Evolutionary conservation across 2,113 vertebrate species (phyloP), one percentile per base, ranked within the genome.

Genomic region (Crotalus viridis): DNA sequence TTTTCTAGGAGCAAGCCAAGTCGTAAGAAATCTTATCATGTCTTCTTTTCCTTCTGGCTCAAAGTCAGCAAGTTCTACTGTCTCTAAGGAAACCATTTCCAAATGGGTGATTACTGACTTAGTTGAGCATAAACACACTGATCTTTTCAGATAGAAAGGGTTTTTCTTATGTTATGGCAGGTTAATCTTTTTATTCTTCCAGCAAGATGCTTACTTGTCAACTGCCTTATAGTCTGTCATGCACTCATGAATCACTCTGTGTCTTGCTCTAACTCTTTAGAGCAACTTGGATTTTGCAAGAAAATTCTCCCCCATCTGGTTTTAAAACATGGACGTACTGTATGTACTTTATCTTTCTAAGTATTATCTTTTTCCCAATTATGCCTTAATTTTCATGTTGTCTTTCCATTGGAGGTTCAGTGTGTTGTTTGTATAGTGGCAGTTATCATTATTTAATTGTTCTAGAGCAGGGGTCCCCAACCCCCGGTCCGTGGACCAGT

Each of bases 31-130:
- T 59, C 85, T 87, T 54, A 85, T 15, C 92, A 69, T 69, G 55
- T 59, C 48, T 87, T 85, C 46, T 69, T 12, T 93, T 86, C 46
- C 33, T 87, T 91, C 85, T 88, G 89, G 92, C 85, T 90, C 24
- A 57, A 85, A 89, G 46, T 93, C 74, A 89, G 69, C 88, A 93
- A 88, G 85, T 91, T 90, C 46, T 69, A 74, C 89, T 90, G 85
- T 93, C 69, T 91, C 93, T 91, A 93, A 93, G 90, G 69, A 91
- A 93, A 93, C 93, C 87, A 85, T 89, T 89, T 91, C 93, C 74
- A 93, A 91, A 56, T 55, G 87, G 64, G 54, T 85, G 90, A 54
- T 91, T 91, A 51, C 85, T 56, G 93, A 93, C 52, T 64, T 61
- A 64, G 56, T 48, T 48, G 55, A 91, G 51, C 48, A 74, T 90